Conservation (phyloP, 2,888 invertebrate genomes). For the Watsonalla binaria region DNA sequence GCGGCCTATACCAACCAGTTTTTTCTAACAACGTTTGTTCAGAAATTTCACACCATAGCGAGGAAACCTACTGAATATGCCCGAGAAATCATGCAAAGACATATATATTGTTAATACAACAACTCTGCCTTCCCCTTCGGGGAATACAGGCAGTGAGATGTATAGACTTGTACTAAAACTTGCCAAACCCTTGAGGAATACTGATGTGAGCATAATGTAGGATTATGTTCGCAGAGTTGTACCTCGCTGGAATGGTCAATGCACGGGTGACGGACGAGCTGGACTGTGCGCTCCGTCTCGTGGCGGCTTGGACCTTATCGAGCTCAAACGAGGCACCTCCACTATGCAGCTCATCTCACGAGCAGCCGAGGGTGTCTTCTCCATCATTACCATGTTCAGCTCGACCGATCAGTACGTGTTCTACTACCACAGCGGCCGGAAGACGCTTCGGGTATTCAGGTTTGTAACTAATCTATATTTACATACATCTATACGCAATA, state of each 20-base stretch:
- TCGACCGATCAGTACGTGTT: slow-evolving; percentile 96
- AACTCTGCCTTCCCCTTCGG: no score
- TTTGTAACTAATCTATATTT: slow-evolving; percentile 25
- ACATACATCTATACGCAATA: neutral
- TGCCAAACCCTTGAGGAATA: no score
- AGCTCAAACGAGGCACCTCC: slow-evolving; percentile 92
- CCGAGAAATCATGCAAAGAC: no score
- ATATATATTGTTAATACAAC: no score
- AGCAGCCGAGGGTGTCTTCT: slow-evolving; percentile 98
- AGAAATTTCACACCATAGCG: neutral
- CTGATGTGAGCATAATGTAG: no score
- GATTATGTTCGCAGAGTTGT: slow-evolving; percentile 80
- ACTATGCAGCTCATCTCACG: slow-evolving; percentile 94
- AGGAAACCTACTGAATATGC: neutral
- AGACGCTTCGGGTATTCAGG: slow-evolving; percentile 95
- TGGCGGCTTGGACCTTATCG: slow-evolving; percentile 95
- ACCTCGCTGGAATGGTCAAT: slow-evolving; percentile 94
- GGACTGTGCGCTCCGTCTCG: slow-evolving; percentile 96
- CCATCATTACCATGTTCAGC: slow-evolving; percentile 96
- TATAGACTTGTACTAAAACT: no score
- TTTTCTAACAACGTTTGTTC: no score
- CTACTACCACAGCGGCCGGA: slow-evolving; percentile 97
- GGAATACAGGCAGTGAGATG: no score
- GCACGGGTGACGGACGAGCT: slow-evolving; percentile 91
- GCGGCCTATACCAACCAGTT: no score